These are phyloP conservation scores for Temnothorax curvispinosus DNA, from an alignment of 1,140 invertebrate species.

Conservation along the genomic window DNA sequence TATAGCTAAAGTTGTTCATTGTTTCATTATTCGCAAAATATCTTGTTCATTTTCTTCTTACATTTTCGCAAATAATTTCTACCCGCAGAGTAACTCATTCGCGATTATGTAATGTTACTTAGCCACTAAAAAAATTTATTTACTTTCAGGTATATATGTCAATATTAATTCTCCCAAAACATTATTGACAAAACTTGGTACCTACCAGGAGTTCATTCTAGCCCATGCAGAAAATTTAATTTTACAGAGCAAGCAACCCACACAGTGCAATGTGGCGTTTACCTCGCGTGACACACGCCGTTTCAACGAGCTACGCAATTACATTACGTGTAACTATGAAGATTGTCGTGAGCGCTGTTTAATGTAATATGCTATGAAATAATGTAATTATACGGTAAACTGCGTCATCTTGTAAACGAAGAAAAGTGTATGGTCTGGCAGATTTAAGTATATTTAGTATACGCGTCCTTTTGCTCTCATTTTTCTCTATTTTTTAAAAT, in stretches of 20 bases:
- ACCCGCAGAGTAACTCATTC: background rate
- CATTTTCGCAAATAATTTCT: background rate
- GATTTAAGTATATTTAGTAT: background rate
- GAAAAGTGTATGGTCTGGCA: conserved; percentile 4
- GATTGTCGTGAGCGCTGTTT: conserved; percentile 48
- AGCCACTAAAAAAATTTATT: background rate
- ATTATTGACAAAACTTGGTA: conserved; percentile 35
- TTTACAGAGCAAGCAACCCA: conserved; percentile 40
- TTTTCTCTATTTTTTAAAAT: background rate
- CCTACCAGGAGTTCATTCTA: conserved; percentile 4
- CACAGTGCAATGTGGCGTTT: conserved; percentile 33
- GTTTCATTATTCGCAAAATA: background rate
- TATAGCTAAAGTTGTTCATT: background rate
- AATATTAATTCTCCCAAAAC: conserved; percentile 10
- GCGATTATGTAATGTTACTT: background rate
- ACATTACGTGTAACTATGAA: conserved; percentile 48
- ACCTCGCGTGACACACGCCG: conserved; percentile 48
- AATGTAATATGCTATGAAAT: conserved; percentile 27
- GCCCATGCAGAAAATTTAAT: conserved; percentile 45
- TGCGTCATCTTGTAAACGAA: conserved; percentile 15
- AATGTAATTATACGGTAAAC: conserved; percentile 31
- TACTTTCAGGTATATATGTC: background rate
- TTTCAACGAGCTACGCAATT: conserved; percentile 58
- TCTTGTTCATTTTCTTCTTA: background rate
- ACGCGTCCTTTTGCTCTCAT: background rate